Conservation (phyloP, 2,888 invertebrate species). For the Ichneumoninae sp. region DNA sequence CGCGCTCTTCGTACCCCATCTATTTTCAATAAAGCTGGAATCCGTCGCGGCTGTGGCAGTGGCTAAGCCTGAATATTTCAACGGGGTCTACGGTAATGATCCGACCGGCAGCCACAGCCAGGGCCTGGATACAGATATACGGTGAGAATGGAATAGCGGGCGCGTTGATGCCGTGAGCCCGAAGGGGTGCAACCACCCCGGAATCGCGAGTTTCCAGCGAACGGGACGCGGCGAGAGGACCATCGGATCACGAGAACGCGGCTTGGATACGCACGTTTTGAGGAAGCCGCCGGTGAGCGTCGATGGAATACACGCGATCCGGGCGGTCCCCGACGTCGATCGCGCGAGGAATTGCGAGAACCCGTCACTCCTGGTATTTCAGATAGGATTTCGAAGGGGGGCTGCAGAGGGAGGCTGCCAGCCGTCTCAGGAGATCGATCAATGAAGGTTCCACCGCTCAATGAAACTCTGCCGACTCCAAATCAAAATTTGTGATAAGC, state of each 20-base stretch:
- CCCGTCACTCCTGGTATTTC: conserved; percentile 59
- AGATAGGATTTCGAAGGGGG: conserved; percentile 40
- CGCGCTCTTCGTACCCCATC: conserved; percentile 57
- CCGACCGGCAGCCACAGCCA: conserved; percentile 17
- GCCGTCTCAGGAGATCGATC: conserved; percentile 52
- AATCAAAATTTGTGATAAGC: neutral
- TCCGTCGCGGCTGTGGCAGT: conserved; percentile 63
- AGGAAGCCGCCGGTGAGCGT: conserved; percentile 2
- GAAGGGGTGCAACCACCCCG: conserved; percentile 37
- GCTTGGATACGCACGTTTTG: conserved; percentile 33
- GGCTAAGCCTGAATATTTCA: conserved; percentile 72
- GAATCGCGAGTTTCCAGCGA: conserved; percentile 41
- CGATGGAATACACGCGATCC: conserved; percentile 56
- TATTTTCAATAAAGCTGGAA: conserved; percentile 72
- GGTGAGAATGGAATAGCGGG: conserved; percentile 34
- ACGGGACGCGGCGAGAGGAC: conserved; percentile 16
- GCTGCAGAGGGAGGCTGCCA: neutral
- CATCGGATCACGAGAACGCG: conserved; percentile 5
- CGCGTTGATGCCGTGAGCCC: conserved; percentile 18
- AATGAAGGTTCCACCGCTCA: conserved; percentile 19
- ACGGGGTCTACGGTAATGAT: conserved; percentile 67
- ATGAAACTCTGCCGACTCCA: neutral
- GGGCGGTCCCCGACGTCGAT: conserved; percentile 63
- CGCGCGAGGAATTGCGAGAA: conserved; percentile 63
- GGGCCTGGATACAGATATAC: conserved; percentile 26